A percentile compares a stretch with the other conserved stretches of the same genome.
phyloP scores from a whole-genome alignment of 1,140 invertebrate genomes.

The Aporrectodea caliginosa region DNA sequence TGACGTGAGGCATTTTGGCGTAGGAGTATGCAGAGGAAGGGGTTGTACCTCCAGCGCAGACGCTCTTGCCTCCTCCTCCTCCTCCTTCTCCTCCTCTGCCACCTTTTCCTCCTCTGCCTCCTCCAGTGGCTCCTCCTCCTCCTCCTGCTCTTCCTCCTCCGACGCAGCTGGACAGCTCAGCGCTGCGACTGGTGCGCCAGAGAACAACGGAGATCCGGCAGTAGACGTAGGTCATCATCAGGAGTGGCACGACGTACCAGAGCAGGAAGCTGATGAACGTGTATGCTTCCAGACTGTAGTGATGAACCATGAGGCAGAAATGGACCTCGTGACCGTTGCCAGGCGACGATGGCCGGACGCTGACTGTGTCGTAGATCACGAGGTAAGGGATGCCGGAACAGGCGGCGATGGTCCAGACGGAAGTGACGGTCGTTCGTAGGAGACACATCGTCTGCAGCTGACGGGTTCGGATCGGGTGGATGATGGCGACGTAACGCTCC shows the following conservation, averaged over 20 bases:
- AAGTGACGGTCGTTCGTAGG: slow-evolving; percentile 7
- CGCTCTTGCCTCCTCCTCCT: slow-evolving; percentile 6
- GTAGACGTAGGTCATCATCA: slow-evolving; percentile 79
- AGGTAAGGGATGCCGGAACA: slow-evolving; percentile 26
- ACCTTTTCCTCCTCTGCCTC: background rate
- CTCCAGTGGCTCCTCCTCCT: background rate
- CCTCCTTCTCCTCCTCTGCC: background rate
- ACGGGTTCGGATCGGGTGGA: slow-evolving; percentile 65
- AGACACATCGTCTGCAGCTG: slow-evolving; percentile 33
- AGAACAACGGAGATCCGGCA: slow-evolving; percentile 66
- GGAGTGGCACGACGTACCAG: slow-evolving; percentile 75
- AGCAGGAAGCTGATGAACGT: slow-evolving; percentile 42
- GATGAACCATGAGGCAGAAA: slow-evolving; percentile 15
- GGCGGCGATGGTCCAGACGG: slow-evolving; percentile 16
- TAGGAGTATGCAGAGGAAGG: too few species aligned
- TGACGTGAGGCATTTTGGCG: too few species aligned
- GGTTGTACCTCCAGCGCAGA: too few species aligned
- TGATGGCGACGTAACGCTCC: slow-evolving; percentile 73
- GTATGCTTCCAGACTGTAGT: slow-evolving; percentile 17
- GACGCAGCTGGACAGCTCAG: background rate
- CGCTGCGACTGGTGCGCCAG: slow-evolving; percentile 48
- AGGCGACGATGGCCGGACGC: background rate
- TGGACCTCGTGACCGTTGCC: background rate
- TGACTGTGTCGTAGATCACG: slow-evolving; percentile 24
- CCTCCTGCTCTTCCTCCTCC: background rate